These are phyloP conservation scores for Cephus rjabovi DNA, from an alignment of 2,888 invertebrate genomes.

Conservation along the genomic window DNA sequence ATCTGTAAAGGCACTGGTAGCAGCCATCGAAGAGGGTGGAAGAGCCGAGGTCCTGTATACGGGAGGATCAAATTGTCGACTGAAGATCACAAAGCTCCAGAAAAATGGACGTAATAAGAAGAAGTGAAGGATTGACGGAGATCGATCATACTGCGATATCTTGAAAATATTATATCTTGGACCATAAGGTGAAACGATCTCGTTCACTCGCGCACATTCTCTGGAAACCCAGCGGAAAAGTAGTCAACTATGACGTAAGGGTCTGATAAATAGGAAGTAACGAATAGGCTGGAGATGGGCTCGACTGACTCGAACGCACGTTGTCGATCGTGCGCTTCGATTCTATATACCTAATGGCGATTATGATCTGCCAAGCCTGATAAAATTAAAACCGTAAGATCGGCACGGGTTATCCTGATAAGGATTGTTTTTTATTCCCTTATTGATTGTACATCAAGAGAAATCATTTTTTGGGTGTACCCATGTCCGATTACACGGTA, in stretches of 20 bases:
- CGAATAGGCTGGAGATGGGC: neutral
- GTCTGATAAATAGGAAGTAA: neutral
- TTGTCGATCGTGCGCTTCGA: neutral
- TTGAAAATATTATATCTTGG: neutral
- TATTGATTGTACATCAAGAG: neutral
- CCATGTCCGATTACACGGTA: neutral
- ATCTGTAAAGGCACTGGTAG: constrained; percentile 59
- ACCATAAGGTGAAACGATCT: neutral
- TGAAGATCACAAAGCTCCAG: constrained; percentile 54
- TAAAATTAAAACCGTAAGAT: neutral
- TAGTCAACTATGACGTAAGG: neutral
- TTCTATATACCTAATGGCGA: neutral
- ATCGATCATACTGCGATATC: neutral
- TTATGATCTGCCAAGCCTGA: neutral
- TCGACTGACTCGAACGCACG: neutral
- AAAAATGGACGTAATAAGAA: constrained; percentile 51
- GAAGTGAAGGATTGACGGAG: constrained; percentile 34
- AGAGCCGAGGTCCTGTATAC: constrained; percentile 60
- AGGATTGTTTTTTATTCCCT: neutral
- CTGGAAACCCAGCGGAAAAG: neutral
- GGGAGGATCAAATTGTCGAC: constrained; percentile 57
- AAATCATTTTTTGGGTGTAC: neutral
- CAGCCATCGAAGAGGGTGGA: constrained; percentile 60
- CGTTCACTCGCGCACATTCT: neutral
- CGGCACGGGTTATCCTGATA: neutral